Base-by-base conservation (phyloP, 1,140 invertebrate species). In the Choristoneura fumiferana region DNA sequence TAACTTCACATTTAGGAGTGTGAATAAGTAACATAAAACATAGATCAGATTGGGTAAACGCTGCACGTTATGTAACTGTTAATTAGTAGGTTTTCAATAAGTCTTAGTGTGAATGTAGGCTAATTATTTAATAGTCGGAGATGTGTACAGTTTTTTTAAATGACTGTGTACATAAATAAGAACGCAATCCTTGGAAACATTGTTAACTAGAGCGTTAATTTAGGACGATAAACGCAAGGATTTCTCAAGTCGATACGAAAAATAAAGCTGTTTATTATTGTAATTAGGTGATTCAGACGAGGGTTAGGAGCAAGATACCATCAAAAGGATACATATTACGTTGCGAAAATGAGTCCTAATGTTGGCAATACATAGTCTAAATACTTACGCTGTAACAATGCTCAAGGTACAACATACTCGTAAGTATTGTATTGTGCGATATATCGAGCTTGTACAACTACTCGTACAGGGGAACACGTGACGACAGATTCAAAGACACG, bases 151-250 rank as follows among this genome's bases (percentile, higher is more conserved):
- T 49, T 22, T 49, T n/a, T 12, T 49, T 17, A 49, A 49, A 49
- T 49, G 43, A 6, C 43, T 49, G n/a, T 22, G 43, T 9, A 49
- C 43, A 49, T 49, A 49, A 49, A 49, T 49, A 33, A 49, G 40
- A 36, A 67, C 60, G 62, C 60, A 79, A 80, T 81, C 78, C 78
- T 83, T 83, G 74, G 73, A 66, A 67, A 71, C 63, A 57, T 67
- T 67, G 67, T 58, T 69, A 78, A 84, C 59, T 73, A 79, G 78
- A 78, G 74, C 79, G 76, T 76, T 73, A 74, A 78, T 33, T 49
- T 49, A 77, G 79, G 65, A 69, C 69, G 71, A 62, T 49, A 56
- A 62, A 57, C 60, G 40, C 43, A 62, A 43, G 65, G 59, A 63
- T 70, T 77, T 64, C 65, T 65, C 53, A 63, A 49, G 43, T 49